Evolutionary conservation across 2,888 invertebrate genomes (phyloP), one percentile per base, ranked within the genome.

Genomic region (Ischnura elegans): DNA sequence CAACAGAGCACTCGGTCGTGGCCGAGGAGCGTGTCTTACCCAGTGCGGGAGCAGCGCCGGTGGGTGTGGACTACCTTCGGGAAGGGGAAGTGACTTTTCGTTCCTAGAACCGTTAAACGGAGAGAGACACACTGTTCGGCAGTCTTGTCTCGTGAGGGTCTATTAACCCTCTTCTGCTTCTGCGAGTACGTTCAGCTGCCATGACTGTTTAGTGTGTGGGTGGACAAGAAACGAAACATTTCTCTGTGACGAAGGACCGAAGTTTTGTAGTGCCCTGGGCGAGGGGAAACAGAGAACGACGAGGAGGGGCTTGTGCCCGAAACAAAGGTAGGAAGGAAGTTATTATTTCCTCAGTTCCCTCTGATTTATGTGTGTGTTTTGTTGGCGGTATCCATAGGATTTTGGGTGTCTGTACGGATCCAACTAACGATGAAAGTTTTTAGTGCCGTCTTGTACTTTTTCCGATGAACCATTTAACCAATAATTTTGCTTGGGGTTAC

Each of bases 121-220:
- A 51, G 90, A 90, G 51, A 19, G 51, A 51, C 51, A 51, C 13
- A 51, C 61, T 76, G 90, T 43, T 29, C 2, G 51, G 51, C 51
- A 51, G 36, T 61, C 87, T n/a, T 61, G 29, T 55, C 42, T 51
- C 19, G 29, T n/a, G 87, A 51, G 51, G 51, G 87, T 55, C 90
- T 43, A 36, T 36, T 76, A 29, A 76, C 76, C 76, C 76, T 90
- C 90, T n/a, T 51, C 51, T 51, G 5, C 47, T 25, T 42, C 90
- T n/a, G 36, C 61, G 42, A 43, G 61, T 25, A 55, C 66, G 47
- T 36, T n/a, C 10, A 76, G 76, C 90, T 90, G 90, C 61, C 90
- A 90, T 90, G 90, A 61, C 61, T 90, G 43, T 61, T 90, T 43
- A 55, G 90, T 90, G 90, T 43, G 90, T 90, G 90, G 90, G 61